phyloP scores from a whole-genome alignment of 2,797 vertebrate genomes.

The Protonibea diacanthus region DNA sequence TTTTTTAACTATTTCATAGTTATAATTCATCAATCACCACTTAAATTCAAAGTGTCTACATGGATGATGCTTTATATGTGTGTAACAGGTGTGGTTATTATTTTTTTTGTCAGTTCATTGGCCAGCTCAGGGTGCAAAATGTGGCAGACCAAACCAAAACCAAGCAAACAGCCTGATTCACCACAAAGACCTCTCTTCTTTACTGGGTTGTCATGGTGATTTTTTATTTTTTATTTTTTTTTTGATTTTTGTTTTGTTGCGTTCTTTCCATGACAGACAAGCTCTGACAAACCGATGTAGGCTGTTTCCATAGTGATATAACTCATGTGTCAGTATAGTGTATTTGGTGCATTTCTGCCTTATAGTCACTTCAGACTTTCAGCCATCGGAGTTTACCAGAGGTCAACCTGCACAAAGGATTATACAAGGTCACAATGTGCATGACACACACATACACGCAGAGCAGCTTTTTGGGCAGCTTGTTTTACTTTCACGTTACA shows the following conservation, averaged over 20 bases:
- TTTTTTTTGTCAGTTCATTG: not conserved
- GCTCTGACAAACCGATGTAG: slow-evolving; percentile 54
- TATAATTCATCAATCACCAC: not conserved
- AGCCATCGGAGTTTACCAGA: slow-evolving; percentile 24
- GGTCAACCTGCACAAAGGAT: slow-evolving; percentile 37
- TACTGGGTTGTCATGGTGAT: slow-evolving; percentile 70
- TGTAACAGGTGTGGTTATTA: not conserved
- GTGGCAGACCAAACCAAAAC: slow-evolving; percentile 40
- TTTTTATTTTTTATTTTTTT: slow-evolving; percentile 29
- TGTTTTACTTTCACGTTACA: slow-evolving; percentile 16
- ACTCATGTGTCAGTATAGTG: slow-evolving; percentile 27
- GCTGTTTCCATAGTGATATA: slow-evolving; percentile 74
- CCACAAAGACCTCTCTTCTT: slow-evolving; percentile 42
- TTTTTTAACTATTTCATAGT: too few species aligned
- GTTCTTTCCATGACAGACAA: slow-evolving; percentile 46
- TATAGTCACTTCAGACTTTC: slow-evolving; percentile 37
- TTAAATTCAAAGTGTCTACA: not conserved
- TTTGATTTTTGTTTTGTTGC: not conserved
- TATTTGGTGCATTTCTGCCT: slow-evolving; percentile 32
- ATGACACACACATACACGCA: slow-evolving; percentile 2
- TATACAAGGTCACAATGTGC: slow-evolving; percentile 30
- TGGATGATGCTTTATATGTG: not conserved
- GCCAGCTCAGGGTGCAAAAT: slow-evolving; percentile 14
- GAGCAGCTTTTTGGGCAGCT: not conserved
- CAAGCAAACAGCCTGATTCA: slow-evolving; percentile 18